Percentiles rank a stretch among this genome's conserved stretches.
These are phyloP conservation scores for Schrankia costaestrigalis DNA, from an alignment of 2,888 invertebrate genomes.

Conservation along the genomic window DNA sequence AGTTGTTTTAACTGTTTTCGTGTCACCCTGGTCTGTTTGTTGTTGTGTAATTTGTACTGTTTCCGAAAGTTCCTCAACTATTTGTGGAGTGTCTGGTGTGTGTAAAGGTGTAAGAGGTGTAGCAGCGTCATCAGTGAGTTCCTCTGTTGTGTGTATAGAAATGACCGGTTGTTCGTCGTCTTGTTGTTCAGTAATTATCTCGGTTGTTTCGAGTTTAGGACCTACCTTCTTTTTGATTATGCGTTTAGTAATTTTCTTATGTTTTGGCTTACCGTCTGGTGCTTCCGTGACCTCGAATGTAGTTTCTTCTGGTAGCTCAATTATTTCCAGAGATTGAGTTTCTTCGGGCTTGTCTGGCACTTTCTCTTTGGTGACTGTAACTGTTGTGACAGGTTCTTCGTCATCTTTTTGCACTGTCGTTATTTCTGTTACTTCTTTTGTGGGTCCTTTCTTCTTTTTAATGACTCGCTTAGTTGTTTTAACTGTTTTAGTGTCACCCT, in stretches of 20 bases:
- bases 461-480: not conserved
- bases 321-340: conserved; percentile 43
- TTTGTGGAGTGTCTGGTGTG: conserved; percentile 27
- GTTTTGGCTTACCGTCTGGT: conserved; percentile 40
- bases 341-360: conserved; percentile 30
- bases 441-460: conserved; percentile 34
- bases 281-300: conserved; percentile 36
- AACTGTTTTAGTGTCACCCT: not conserved
- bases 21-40: conserved; percentile 18
- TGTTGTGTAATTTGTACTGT: conserved; percentile 13
- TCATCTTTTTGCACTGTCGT: conserved; percentile 7
- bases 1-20: conserved; percentile 34
- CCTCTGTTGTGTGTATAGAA: conserved; percentile 14
- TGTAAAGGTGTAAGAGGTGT: conserved; percentile 18
- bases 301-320: conserved; percentile 48
- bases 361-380: conserved; percentile 8
- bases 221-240: conserved; percentile 34
- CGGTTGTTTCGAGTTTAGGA: conserved; percentile 32
- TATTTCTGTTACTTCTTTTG: conserved; percentile 9
- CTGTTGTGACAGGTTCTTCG: conserved; percentile 12
- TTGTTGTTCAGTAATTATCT: conserved; percentile 40
- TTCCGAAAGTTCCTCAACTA: conserved; percentile 24
- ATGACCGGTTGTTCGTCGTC: conserved; percentile 33
- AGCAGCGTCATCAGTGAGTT: conserved; percentile 37
- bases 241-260: conserved; percentile 37